Percentiles rank a stretch among this genome's conserved stretches.
phyloP scores from a whole-genome alignment of 2,888 invertebrate species.

The Tillus elongatus region DNA sequence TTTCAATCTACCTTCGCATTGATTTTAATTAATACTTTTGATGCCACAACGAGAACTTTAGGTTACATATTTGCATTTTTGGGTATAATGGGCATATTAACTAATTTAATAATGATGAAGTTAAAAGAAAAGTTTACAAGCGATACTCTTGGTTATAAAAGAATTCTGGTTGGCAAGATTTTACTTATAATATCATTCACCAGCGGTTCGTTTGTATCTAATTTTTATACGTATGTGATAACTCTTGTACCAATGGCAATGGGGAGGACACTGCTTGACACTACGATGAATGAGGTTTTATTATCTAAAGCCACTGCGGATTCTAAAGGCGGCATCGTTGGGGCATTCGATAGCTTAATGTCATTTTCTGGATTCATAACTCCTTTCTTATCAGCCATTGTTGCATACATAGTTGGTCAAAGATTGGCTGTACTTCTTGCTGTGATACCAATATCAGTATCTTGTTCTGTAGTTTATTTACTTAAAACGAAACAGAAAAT shows the following conservation, averaged over 20 bases:
- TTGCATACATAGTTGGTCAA: neutral
- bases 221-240: constrained; percentile 1
- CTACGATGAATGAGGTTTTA: constrained; percentile 12
- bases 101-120: constrained; percentile 6
- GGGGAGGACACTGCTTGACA: constrained; percentile 10
- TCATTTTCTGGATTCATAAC: constrained; percentile 11
- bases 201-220: neutral
- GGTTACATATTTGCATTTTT: constrained; percentile 10
- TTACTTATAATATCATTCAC: neutral
- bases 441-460: too few species aligned
- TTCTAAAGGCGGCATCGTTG: constrained; percentile 11
- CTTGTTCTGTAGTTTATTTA: too few species aligned
- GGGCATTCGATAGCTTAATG: constrained; percentile 13
- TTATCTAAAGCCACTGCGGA: constrained; percentile 10
- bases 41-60: constrained; percentile 5
- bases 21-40: neutral
- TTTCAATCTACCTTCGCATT: constrained; percentile 6
- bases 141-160: constrained; percentile 7
- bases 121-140: constrained; percentile 10
- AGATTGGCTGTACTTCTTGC: too few species aligned
- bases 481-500: too few species aligned
- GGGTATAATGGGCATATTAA: constrained; percentile 6
- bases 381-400: constrained; percentile 8
- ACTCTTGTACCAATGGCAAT: constrained; percentile 8
- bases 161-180: neutral